Evolutionary conservation across 1,140 invertebrate species (phyloP), one percentile per base, ranked within the genome.

Genomic region (Hycleus phaleratus): DNA sequence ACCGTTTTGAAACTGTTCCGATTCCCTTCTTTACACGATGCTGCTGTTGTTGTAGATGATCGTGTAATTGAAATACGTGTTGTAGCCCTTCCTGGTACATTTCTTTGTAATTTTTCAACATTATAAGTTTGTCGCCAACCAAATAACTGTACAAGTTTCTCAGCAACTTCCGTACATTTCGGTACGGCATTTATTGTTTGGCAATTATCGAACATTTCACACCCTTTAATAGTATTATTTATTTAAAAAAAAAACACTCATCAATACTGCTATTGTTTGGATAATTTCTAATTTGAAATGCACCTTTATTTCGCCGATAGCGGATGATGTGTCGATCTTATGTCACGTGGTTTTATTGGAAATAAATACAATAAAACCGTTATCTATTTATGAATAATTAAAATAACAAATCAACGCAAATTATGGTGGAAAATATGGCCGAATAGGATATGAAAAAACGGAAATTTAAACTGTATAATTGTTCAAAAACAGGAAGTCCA

Each of bases 111-210:
- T 66, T 85, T 85, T 66, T 86, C 81, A 57, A 88, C 85, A 48
- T 85, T 83, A 71, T 88, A 88, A 38, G 84, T 87, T 68, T 87
- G 85, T 59, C 85, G 76, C 84, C 85, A 87, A 40, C 84, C 83
- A 62, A 88, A 87, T 44, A 87, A 71, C 49, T 85, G 79, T 63
- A 84, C 81, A 57, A 88, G 64, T 72, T 87, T 87, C 66, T 85
- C 84, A 6, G 85, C 84, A 59, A 87, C 79, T 60, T 81, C 80
- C 45, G 78, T 74, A 68, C 82, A 82, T 63, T 77, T 78, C 18
- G 73, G 70, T 68, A 74, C 72, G 66, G 73, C 59, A 46, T 62
- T 67, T 46, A 68, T 62, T 3, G 66, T 64, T 43, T 73, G 69
- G 55, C 72, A 74, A 49, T 58, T 69, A 60, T 74, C 72, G 66